phyloP scores from a whole-genome alignment of 2,797 vertebrate species.

The Alca torda region DNA sequence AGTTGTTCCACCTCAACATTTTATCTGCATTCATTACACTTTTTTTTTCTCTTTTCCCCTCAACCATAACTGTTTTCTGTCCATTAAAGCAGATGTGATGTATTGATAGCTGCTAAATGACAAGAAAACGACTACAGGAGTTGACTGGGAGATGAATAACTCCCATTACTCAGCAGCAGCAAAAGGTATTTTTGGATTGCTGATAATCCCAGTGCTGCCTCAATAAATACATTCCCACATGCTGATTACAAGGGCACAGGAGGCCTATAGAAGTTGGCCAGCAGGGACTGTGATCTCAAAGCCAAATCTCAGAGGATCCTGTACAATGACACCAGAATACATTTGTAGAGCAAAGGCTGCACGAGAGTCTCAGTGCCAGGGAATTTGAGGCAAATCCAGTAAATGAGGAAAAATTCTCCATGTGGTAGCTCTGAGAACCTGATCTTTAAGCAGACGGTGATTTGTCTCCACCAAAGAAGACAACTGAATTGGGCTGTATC shows the following conservation, averaged over 20 bases:
- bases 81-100: not conserved
- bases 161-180: not conserved
- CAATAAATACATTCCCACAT: not conserved
- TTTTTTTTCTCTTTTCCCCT: accelerated
- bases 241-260: not conserved
- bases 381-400: not conserved
- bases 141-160: not conserved
- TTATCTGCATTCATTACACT: not conserved
- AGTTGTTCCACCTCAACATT: not conserved
- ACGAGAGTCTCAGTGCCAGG: not conserved
- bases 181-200: not conserved
- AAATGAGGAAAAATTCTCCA: not conserved
- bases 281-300: not conserved
- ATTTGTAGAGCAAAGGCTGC: not conserved
- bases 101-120: not conserved
- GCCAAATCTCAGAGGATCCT: not conserved
- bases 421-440: not conserved
- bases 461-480: not conserved
- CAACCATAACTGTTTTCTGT: not conserved
- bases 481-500: not conserved
- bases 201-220: not conserved
- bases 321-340: not conserved
- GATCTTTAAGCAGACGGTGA: not conserved
- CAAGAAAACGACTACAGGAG: not conserved
- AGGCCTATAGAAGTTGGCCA: not conserved